These are phyloP conservation scores for Paedocypris sp. DNA, from an alignment of 2,113 vertebrate genomes.

Conservation along the genomic window DNA sequence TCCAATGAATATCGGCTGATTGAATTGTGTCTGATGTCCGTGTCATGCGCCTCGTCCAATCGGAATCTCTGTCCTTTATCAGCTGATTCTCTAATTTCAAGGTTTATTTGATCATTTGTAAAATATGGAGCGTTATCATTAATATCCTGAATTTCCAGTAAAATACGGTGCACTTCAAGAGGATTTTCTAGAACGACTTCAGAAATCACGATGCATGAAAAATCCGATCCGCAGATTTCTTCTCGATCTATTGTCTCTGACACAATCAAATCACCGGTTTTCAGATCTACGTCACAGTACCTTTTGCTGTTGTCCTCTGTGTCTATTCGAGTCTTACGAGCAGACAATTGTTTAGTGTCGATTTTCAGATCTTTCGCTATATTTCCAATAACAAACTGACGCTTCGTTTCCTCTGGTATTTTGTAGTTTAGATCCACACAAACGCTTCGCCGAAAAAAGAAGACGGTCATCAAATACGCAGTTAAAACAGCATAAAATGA, in stretches of 20 bases:
- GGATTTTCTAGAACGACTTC: slow-evolving; percentile 37
- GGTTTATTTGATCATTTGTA: slow-evolving; percentile 5
- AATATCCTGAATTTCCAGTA: slow-evolving; percentile 51
- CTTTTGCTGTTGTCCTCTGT: slow-evolving; percentile 22
- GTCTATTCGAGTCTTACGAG: slow-evolving; percentile 28
- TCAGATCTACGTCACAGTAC: slow-evolving; percentile 26
- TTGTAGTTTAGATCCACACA: slow-evolving; percentile 28
- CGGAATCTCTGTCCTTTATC: slow-evolving; percentile 46
- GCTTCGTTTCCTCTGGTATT: slow-evolving; percentile 31
- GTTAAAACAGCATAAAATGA: neutral
- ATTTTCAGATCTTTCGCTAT: slow-evolving; percentile 32
- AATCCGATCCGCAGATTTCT: slow-evolving; percentile 25
- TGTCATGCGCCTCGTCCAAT: slow-evolving; percentile 50
- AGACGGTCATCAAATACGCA: neutral
- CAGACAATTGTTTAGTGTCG: slow-evolving; percentile 12
- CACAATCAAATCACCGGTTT: slow-evolving; percentile 24
- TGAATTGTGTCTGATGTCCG: slow-evolving; percentile 53
- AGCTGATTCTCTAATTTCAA: slow-evolving; percentile 49
- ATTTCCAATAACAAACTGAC: slow-evolving; percentile 28
- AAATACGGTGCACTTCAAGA: slow-evolving; percentile 43
- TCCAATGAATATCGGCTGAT: slow-evolving; percentile 32
- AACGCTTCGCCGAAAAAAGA: slow-evolving; percentile 9
- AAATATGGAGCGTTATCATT: slow-evolving; percentile 54
- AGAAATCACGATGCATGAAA: slow-evolving; percentile 18
- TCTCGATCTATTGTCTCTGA: slow-evolving; percentile 34